Evolutionary conservation across 2,113 vertebrate genomes (phyloP).

Genomic region (Centrocercus urophasianus): DNA sequence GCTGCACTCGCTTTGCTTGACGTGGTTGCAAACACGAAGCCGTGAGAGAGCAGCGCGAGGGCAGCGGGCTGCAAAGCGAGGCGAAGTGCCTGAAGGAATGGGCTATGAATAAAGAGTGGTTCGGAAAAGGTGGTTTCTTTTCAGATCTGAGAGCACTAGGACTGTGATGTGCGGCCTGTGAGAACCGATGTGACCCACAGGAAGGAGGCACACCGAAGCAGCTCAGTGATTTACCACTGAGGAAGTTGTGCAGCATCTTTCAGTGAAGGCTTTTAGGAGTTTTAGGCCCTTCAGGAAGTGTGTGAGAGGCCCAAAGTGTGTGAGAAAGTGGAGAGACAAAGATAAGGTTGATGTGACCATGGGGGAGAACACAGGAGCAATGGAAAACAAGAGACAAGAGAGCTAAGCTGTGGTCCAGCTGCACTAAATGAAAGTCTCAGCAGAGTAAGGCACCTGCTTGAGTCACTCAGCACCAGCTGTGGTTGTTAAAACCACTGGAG

Average conservation of each 20-base stretch:
- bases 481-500: background rate
- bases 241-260: background rate
- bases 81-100: background rate
- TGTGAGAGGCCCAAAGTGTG: accelerated
- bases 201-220: background rate
- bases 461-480: background rate
- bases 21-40: background rate
- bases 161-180: background rate
- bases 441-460: background rate
- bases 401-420: background rate
- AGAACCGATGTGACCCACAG: background rate
- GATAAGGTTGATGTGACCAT: accelerated
- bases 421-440: background rate
- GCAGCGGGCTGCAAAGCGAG: accelerated
- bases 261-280: accelerated
- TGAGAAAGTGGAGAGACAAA: no score
- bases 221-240: background rate
- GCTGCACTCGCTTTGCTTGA: accelerated
- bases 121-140: background rate
- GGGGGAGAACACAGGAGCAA: accelerated
- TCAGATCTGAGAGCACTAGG: background rate
- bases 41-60: accelerated
- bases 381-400: accelerated
- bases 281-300: background rate
- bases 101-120: accelerated